Evolutionary conservation across 1,140 invertebrate genomes (phyloP), one percentile per base, ranked within the genome.

Genomic region (Thrips palmi): DNA sequence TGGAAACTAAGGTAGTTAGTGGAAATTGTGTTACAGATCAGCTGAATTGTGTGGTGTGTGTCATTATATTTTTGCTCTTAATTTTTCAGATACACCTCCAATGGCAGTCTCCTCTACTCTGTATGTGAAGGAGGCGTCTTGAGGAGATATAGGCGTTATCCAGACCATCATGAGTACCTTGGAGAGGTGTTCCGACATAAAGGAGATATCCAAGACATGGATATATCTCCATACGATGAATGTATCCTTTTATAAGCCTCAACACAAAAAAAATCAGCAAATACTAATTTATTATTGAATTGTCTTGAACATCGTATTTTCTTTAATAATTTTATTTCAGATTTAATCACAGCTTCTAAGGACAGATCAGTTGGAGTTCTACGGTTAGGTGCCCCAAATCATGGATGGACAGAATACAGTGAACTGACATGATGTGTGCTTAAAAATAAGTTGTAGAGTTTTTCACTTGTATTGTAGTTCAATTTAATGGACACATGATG

Each of bases 201-300:
- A 49, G 52, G 52, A 15, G 63, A 64, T 45, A 60, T 66, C 41
- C 60, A 63, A 43, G 64, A 67, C 38, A 52, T 67, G 28, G 64
- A 67, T 49, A 60, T 67, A 37, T 66, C 64, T 10, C 56, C 62
- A 4, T 65, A 62, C 45, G 63, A 67, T 52, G 64, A 67, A 52
- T 67, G 63, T 66, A 64, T 58, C 57, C 58, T 62, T 61, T 56
- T 47, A 37, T 24, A 23, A 27, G 5, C 11, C 11, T 27, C 23
- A 12, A 7, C 12, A 30, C 4, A 8, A 30, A 18, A 25, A 8
- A 23, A 25, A 4, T 20, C 12, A 27, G 10, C 23, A 14, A 8
- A 34, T 40, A 33, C 22, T 33, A 33, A n/a, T 6, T 37, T 4
- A 3, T 36, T 19, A 28, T 41, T 28, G n/a, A n/a, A n/a, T 41